Conservation (phyloP, 64 coral and sea anemone genomes). For the Catalaphyllia jardinei region DNA sequence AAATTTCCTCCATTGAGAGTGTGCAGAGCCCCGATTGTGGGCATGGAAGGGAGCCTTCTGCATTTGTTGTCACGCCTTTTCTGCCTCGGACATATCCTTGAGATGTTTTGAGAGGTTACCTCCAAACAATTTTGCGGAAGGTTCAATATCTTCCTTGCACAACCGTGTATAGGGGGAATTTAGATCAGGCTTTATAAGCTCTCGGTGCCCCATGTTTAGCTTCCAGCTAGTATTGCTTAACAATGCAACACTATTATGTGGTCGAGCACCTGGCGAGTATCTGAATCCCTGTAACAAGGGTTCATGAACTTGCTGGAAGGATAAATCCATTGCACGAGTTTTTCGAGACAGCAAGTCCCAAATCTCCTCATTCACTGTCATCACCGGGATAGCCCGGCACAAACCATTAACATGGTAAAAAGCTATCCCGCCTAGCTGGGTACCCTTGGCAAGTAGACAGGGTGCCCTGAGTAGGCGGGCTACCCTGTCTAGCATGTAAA, state of each 20-base stretch:
- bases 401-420: too few species aligned
- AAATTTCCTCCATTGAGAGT: background rate
- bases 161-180: constrained; percentile 30
- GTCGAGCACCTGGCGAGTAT: constrained; percentile 14
- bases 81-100: constrained; percentile 48
- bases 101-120: constrained; percentile 50
- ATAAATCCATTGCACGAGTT: too few species aligned
- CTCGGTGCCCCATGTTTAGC: constrained; percentile 42
- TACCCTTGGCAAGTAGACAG: too few species aligned
- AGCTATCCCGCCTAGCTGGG: too few species aligned
- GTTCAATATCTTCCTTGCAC: constrained; percentile 53
- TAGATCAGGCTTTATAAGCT: constrained; percentile 42
- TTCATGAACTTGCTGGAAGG: too few species aligned
- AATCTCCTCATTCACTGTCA: too few species aligned
- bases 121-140: constrained; percentile 37
- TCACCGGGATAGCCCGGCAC: too few species aligned
- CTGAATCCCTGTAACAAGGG: too few species aligned
- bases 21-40: constrained; percentile 25
- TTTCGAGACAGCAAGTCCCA: too few species aligned
- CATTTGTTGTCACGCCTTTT: constrained; percentile 44
- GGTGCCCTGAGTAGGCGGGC: too few species aligned
- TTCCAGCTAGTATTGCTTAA: constrained; percentile 38
- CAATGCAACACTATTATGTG: constrained; percentile 46
- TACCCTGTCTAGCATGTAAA: too few species aligned
- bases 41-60: constrained; percentile 28